Evolutionary conservation across 2,888 invertebrate species (phyloP), one percentile per base, ranked within the genome.

Genomic region (Pseudanteris insignis): DNA sequence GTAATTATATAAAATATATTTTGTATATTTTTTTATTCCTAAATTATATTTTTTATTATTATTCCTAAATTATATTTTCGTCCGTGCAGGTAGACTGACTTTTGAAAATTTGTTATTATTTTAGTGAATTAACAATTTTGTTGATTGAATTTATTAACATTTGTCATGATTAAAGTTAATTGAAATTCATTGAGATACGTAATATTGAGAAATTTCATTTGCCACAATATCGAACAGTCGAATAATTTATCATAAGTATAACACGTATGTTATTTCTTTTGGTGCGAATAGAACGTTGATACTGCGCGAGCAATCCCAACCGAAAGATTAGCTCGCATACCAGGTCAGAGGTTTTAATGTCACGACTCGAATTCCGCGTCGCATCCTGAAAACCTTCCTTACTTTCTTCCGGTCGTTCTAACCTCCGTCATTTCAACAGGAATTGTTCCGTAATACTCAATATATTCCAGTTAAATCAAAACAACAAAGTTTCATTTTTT

Each of bases 241-340:
- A n/a, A n/a, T n/a, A n/a, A n/a, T n/a, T n/a, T n/a, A n/a, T n/a
- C n/a, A n/a, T n/a, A n/a, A n/a, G n/a, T n/a, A n/a, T n/a, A n/a
- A n/a, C n/a, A n/a, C n/a, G n/a, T n/a, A n/a, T n/a, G n/a, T n/a
- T n/a, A n/a, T n/a, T n/a, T 55, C 51, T 60, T 46, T 28, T 47
- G 47, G 43, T 18, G 32, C 18, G 38, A 63, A 58, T 53, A 40
- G 53, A 51, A 47, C 37, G 37, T 15, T 40, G 55, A 36, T 36
- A 34, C 36, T 33, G 33, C 34, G 41, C 51, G 40, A 11, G 37
- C 53, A 53, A 59, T 60, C 47, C 57, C 36, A 46, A 34, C 53
- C 67, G 65, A 75, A 75, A 73, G 71, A 76, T 75, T 70, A 71
- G 67, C 60, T 67, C 70, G 69, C 71, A 71, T 72, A 72, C 69